Evolutionary conservation across 2,113 vertebrate species (phyloP).

Genomic region (Alosa alosa): DNA sequence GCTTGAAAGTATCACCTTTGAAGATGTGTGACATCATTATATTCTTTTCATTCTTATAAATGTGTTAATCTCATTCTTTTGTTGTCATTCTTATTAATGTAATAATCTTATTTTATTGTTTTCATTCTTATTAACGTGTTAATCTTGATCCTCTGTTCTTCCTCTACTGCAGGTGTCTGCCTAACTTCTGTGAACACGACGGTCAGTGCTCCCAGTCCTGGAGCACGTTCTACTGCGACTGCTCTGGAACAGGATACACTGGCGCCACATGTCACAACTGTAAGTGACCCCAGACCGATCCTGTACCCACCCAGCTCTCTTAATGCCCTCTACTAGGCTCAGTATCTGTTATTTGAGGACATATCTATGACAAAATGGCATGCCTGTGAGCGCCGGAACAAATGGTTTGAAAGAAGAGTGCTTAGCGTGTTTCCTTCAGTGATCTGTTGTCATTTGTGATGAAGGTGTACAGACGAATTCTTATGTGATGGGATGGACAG

Average conservation of each 20-base stretch:
- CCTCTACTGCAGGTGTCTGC: slow-evolving; percentile 72
- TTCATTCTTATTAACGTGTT: not conserved
- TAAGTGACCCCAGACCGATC: slow-evolving; percentile 65
- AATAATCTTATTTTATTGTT: too few species aligned
- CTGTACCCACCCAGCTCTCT: not conserved
- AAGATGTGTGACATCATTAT: not conserved
- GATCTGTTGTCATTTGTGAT: too few species aligned
- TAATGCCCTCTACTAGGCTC: not conserved
- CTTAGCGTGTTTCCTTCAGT: too few species aligned
- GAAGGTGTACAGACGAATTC: too few species aligned
- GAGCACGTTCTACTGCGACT: slow-evolving; percentile 78
- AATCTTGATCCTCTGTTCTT: not conserved
- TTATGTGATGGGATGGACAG: too few species aligned
- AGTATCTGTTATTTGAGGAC: not conserved
- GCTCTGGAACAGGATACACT: slow-evolving; percentile 73
- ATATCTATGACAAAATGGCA: too few species aligned
- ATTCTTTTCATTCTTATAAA: too few species aligned
- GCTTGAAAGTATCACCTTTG: not conserved
- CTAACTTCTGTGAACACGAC: slow-evolving; percentile 83
- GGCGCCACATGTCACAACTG: slow-evolving; percentile 84
- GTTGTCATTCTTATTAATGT: too few species aligned
- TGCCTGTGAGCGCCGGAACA: too few species aligned
- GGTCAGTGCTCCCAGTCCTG: slow-evolving; percentile 82
- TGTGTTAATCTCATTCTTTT: too few species aligned
- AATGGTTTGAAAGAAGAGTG: too few species aligned